Evolutionary conservation across 2,113 vertebrate species (phyloP).

Genomic region (Litocranius walleri): DNA sequence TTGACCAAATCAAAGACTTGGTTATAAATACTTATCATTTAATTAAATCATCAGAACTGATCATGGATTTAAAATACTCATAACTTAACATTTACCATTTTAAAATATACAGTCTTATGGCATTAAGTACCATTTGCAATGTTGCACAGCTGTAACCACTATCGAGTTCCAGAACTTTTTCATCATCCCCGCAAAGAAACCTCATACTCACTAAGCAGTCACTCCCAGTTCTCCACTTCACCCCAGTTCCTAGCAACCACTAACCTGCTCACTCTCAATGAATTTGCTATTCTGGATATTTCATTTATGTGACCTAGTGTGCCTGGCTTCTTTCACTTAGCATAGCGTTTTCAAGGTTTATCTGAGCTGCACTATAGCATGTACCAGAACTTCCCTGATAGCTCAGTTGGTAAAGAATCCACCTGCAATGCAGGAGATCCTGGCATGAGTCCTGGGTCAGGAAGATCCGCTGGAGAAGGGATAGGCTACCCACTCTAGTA

Average conservation of each 20-base stretch:
- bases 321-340: background rate
- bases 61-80: background rate
- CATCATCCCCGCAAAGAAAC: background rate
- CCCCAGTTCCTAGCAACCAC: background rate
- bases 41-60: background rate
- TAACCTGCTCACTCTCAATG: background rate
- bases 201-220: background rate
- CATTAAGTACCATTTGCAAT: background rate
- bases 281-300: background rate
- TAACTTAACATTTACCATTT: background rate
- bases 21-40: background rate
- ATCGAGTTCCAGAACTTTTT: background rate
- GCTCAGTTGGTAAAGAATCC: background rate
- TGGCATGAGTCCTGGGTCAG: accelerated
- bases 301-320: background rate
- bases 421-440: background rate
- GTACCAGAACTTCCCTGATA: background rate
- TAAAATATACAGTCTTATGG: background rate
- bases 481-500: background rate
- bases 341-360: background rate
- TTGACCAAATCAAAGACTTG: background rate
- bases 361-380: background rate
- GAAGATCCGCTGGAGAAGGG: background rate
- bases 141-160: background rate
- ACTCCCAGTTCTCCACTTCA: background rate